A percentile compares a stretch with the other conserved stretches of the same genome.
These are phyloP conservation scores for Trematocara unimaculatum DNA, from an alignment of 2,113 vertebrate genomes.

Conservation along the genomic window DNA sequence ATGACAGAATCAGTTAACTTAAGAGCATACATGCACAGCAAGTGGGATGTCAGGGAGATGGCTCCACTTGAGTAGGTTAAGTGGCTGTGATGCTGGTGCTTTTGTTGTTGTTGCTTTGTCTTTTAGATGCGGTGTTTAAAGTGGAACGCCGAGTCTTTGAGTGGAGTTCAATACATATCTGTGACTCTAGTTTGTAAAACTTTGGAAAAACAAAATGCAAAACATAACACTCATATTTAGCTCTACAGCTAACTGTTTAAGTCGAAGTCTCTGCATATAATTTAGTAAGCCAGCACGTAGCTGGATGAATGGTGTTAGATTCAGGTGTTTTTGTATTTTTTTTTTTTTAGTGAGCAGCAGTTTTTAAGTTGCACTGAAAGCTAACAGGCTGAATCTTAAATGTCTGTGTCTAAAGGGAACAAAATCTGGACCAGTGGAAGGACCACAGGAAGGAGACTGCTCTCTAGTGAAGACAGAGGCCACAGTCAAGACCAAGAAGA, in stretches of 20 bases:
- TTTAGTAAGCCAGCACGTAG: neutral
- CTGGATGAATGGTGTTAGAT: neutral
- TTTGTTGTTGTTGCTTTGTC: neutral
- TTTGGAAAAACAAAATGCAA: neutral
- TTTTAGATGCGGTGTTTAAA: neutral
- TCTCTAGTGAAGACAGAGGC: constrained; percentile 68
- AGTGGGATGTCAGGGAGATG: constrained; percentile 5
- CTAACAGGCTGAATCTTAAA: neutral
- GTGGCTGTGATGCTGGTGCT: neutral
- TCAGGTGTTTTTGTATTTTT: neutral
- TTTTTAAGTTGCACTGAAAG: neutral
- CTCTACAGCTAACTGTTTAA: neutral
- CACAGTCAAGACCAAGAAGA: constrained; percentile 59
- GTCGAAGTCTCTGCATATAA: neutral
- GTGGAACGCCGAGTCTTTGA: neutral
- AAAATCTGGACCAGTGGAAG: constrained; percentile 29
- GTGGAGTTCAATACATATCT: neutral
- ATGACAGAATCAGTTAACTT: constrained; percentile 42
- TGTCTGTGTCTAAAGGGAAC: constrained; percentile 56
- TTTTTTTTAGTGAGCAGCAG: neutral
- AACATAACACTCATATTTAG: neutral
- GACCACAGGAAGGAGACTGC: constrained; percentile 50
- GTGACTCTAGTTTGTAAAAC: neutral
- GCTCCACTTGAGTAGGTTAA: constrained; percentile 27
- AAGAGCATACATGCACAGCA: constrained; percentile 21